phyloP scores from a whole-genome alignment of 1,140 invertebrate genomes.

The Oscheius sp. region DNA sequence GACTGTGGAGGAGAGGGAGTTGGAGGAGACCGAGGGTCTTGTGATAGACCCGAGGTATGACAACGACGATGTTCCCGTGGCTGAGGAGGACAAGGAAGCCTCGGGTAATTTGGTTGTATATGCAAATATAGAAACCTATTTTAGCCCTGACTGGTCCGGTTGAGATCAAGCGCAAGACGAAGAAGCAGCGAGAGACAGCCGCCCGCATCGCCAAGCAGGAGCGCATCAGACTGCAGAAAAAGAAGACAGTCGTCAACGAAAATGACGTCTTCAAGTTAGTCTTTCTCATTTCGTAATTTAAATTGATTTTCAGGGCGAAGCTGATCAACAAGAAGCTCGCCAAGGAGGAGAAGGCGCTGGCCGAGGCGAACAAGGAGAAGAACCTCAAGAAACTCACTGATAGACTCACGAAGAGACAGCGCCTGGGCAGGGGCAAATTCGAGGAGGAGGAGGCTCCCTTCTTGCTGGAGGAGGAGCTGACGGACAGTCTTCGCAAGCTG shows the following conservation, averaged over 20 bases:
- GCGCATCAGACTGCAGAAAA: conserved; percentile 12
- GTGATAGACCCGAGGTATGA: conserved; percentile 16
- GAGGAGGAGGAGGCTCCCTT: conserved; percentile 38
- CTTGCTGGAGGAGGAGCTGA: conserved; percentile 34
- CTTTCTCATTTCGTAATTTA: not conserved
- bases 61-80: conserved; percentile 13
- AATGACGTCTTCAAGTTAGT: conserved; percentile 38
- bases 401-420: conserved; percentile 34
- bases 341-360: conserved; percentile 11
- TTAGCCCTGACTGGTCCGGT: not conserved
- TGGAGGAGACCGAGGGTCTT: conserved; percentile 34
- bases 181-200: conserved; percentile 23
- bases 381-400: conserved; percentile 25
- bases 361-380: conserved; percentile 1
- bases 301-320: conserved; percentile 7
- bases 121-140: not conserved
- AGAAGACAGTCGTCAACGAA: conserved; percentile 17
- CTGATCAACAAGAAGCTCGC: conserved; percentile 30
- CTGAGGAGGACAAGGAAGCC: not conserved
- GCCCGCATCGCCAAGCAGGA: conserved; percentile 27
- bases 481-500: conserved; percentile 26
- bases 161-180: conserved; percentile 16
- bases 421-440: conserved; percentile 34
- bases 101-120: not conserved
- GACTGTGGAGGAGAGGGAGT: conserved; percentile 7